These are phyloP conservation scores for Daboia siamensis DNA, from an alignment of 2,113 vertebrate genomes.

Conservation along the genomic window DNA sequence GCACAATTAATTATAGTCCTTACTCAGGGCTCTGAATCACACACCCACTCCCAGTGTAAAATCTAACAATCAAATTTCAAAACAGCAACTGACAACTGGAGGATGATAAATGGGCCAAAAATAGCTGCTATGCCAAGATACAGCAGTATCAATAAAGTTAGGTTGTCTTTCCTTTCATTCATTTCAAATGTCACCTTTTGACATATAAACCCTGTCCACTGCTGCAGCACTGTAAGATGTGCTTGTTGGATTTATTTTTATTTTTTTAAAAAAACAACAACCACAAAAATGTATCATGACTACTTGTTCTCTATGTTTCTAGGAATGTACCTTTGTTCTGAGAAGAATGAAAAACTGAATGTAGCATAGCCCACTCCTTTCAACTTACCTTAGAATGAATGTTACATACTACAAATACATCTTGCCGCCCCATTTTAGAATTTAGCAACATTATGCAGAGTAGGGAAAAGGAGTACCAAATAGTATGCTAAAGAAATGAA, in stretches of 20 bases:
- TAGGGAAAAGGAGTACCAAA: not conserved
- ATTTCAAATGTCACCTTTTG: not conserved
- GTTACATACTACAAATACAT: not conserved
- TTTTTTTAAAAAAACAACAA: not conserved
- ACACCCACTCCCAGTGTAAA: not conserved
- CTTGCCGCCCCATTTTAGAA: not conserved
- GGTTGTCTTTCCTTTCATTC: not conserved
- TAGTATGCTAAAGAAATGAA: not conserved
- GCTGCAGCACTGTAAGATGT: not conserved
- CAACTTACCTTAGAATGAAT: not conserved
- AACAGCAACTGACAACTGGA: not conserved
- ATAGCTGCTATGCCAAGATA: not conserved
- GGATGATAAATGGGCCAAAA: constrained; percentile 27
- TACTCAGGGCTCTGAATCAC: not conserved
- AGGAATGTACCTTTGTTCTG: not conserved
- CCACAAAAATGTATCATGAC: not conserved
- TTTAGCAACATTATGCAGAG: not conserved
- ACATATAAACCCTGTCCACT: not conserved
- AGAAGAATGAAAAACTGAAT: not conserved
- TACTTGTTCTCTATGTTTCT: not conserved
- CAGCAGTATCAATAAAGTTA: not conserved
- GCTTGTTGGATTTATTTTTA: not conserved
- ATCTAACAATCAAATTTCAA: not conserved
- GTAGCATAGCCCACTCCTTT: not conserved
- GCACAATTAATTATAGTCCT: not conserved